phyloP scores from a whole-genome alignment of 2,888 invertebrate species.

The Drosophila formosana region DNA sequence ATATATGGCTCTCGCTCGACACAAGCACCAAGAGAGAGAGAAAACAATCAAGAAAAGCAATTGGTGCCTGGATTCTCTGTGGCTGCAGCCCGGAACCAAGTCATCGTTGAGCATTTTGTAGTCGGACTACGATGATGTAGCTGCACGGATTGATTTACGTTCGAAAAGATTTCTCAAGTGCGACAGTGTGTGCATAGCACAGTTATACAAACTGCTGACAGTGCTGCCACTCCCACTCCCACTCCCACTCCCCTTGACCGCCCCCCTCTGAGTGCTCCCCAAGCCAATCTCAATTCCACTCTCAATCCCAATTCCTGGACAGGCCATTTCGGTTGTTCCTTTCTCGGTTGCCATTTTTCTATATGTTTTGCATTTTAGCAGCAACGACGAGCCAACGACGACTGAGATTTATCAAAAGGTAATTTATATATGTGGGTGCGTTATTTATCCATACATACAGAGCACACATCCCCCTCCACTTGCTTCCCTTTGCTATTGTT shows the following conservation, averaged over 20 bases:
- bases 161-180: conserved; percentile 85
- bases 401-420: conserved; percentile 85
- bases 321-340: conserved; percentile 5
- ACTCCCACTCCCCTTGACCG: conserved; percentile 5
- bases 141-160: conserved; percentile 85
- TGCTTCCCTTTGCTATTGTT: not conserved
- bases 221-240: not conserved
- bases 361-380: conserved; percentile 61
- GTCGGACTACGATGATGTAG: conserved; percentile 71
- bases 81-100: conserved; percentile 21
- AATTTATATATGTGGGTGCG: conserved; percentile 83
- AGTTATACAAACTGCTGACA: conserved; percentile 27
- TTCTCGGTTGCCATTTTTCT: conserved; percentile 48
- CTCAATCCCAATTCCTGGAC: not conserved
- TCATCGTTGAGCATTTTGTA: conserved; percentile 43
- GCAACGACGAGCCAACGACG: conserved; percentile 67
- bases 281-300: conserved; percentile 13
- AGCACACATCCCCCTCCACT: conserved; percentile 6
- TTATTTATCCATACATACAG: conserved; percentile 68
- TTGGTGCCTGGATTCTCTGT: conserved; percentile 44
- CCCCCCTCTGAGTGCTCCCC: not conserved
- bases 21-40: conserved; percentile 19
- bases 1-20: conserved; percentile 57
- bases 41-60: conserved; percentile 78
- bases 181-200: conserved; percentile 50